These are phyloP conservation scores for Cairina moschata DNA, from an alignment of 2,113 vertebrate species.

Conservation along the genomic window DNA sequence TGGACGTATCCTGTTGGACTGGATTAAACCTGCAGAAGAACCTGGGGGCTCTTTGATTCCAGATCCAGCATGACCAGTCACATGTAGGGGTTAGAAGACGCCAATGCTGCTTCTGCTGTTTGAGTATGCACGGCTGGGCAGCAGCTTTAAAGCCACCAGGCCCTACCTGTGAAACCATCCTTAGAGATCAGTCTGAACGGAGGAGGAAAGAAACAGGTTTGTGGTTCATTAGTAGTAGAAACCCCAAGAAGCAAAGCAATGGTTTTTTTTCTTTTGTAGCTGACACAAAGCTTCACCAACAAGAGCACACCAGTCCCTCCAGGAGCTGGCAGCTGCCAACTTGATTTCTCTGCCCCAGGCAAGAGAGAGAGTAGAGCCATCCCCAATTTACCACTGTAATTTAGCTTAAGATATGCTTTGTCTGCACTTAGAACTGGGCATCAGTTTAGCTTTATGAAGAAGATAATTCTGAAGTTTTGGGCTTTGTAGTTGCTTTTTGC, in stretches of 20 bases:
- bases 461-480: not conserved
- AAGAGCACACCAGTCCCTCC: not conserved
- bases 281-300: not conserved
- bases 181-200: not conserved
- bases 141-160: not conserved
- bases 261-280: not conserved
- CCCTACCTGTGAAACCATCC: not conserved
- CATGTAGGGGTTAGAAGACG: not conserved
- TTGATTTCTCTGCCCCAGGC: not conserved
- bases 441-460: not conserved
- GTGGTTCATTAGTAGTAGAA: not conserved
- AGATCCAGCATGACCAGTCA: not conserved
- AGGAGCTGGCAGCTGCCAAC: not conserved
- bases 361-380: not conserved
- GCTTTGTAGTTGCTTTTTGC: not conserved
- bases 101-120: not conserved
- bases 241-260: not conserved
- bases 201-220: not conserved
- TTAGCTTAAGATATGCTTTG: not conserved
- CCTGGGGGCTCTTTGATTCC: not conserved
- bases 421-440: not conserved
- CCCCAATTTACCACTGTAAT: not conserved
- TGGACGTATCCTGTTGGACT: not conserved
- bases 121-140: not conserved
- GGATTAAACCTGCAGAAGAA: not conserved